A percentile compares a stretch with the other conserved stretches of the same genome.
phyloP scores from a whole-genome alignment of 1,140 invertebrate species.

The Sycophaga agraensis region DNA sequence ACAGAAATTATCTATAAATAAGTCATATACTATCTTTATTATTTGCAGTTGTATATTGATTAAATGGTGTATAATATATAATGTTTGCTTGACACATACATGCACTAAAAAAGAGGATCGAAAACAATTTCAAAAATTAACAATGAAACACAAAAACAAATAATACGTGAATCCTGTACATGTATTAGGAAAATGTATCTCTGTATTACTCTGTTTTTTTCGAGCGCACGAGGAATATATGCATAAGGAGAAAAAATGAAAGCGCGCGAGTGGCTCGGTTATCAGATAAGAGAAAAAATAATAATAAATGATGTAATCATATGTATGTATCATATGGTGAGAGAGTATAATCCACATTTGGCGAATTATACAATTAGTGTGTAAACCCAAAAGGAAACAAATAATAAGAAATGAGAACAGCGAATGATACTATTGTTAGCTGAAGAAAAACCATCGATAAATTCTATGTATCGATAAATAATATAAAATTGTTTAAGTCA shows the following conservation, averaged over 20 bases:
- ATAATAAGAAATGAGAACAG: slow-evolving; percentile 18
- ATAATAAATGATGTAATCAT: slow-evolving; percentile 4
- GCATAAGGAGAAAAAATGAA: too few relatives aligned
- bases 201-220: slow-evolving; percentile 19
- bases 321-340: slow-evolving; percentile 17
- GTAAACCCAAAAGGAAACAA: slow-evolving; percentile 3
- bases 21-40: too few relatives aligned
- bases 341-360: slow-evolving; percentile 10
- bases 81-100: slow-evolving; percentile 18
- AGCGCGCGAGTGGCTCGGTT: too few relatives aligned
- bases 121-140: slow-evolving; percentile 5
- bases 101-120: background rate
- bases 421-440: slow-evolving; percentile 38
- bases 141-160: background rate
- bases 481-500: slow-evolving; percentile 49
- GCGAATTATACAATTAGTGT: slow-evolving; percentile 11
- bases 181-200: slow-evolving; percentile 7
- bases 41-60: slow-evolving; percentile 17
- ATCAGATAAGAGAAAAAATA: background rate
- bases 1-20: too few relatives aligned
- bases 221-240: background rate
- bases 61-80: slow-evolving; percentile 19
- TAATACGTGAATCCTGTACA: slow-evolving; percentile 9
- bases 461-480: slow-evolving; percentile 51
- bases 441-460: slow-evolving; percentile 39